These are phyloP conservation scores for Zaprionus kolodkinae DNA, from an alignment of 1,140 invertebrate species.

Conservation along the genomic window DNA sequence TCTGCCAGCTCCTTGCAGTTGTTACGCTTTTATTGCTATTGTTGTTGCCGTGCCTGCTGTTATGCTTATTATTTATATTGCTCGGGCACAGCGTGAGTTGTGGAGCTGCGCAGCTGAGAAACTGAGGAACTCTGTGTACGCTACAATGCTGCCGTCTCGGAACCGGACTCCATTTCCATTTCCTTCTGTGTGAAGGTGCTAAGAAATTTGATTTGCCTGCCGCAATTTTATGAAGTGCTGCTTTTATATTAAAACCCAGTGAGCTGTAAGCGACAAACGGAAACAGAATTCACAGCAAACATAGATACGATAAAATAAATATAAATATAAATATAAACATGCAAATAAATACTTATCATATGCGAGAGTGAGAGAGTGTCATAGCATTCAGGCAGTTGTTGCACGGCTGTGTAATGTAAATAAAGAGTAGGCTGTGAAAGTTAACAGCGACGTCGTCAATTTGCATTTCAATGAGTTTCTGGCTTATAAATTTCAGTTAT, in stretches of 20 bases:
- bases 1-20: slow-evolving; percentile 42
- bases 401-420: slow-evolving; percentile 1
- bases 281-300: slow-evolving; percentile 49
- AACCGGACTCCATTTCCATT: slow-evolving; percentile 3
- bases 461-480: slow-evolving; percentile 45
- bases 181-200: slow-evolving; percentile 50
- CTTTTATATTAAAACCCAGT: slow-evolving; percentile 64
- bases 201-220: slow-evolving; percentile 51
- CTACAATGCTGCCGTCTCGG: not conserved
- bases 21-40: slow-evolving; percentile 66
- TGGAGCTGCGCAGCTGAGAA: not conserved
- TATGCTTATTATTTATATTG: slow-evolving; percentile 75
- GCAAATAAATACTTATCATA: slow-evolving; percentile 28
- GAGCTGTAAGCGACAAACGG: slow-evolving; percentile 67
- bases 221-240: slow-evolving; percentile 69
- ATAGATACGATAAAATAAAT: slow-evolving; percentile 10
- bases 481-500: slow-evolving; percentile 31
- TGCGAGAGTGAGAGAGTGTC: not conserved
- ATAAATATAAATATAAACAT: slow-evolving; percentile 17
- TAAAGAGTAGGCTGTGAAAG: not conserved
- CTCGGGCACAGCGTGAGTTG: slow-evolving; percentile 37
- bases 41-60: slow-evolving; percentile 55
- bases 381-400: too few relatives aligned
- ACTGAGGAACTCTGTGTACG: not conserved
- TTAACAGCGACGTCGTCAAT: slow-evolving; percentile 14